A percentile compares a stretch with the other conserved stretches of the same genome.
These are phyloP conservation scores for Temnothorax rugatulus DNA, from an alignment of 2,888 invertebrate genomes.

Conservation along the genomic window DNA sequence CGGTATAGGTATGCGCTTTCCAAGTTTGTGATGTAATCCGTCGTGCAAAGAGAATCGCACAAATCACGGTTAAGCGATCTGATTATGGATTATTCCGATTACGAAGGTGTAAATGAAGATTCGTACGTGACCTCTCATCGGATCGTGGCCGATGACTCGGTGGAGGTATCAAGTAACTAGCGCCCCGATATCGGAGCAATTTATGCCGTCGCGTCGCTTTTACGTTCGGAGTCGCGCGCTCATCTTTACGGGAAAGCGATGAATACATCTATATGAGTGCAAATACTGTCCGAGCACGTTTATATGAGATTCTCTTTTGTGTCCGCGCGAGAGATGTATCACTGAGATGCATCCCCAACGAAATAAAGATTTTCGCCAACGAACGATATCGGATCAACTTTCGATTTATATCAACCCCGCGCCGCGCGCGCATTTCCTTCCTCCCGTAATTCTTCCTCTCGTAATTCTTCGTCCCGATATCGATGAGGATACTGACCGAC, in stretches of 20 bases:
- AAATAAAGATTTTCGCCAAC: constrained; percentile 34
- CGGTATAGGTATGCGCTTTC: background rate
- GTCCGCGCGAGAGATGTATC: constrained; percentile 44
- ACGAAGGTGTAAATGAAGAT: constrained; percentile 67
- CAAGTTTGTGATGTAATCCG: constrained; percentile 6
- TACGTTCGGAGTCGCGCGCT: constrained; percentile 28
- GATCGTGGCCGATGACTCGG: constrained; percentile 67
- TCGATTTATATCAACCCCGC: constrained; percentile 36
- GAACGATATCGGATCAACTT: constrained; percentile 32
- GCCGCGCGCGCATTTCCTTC: constrained; percentile 32
- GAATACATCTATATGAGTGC: constrained; percentile 14
- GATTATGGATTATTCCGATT: constrained; percentile 61
- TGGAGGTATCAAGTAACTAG: constrained; percentile 67
- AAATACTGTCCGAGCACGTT: constrained; percentile 44
- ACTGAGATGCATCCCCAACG: background rate
- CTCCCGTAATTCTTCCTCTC: background rate
- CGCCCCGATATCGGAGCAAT: constrained; percentile 58
- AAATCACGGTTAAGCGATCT: constrained; percentile 47
- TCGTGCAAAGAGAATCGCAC: constrained; percentile 13
- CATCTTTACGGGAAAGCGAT: constrained; percentile 37
- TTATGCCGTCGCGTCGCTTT: constrained; percentile 58
- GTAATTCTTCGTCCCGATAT: constrained; percentile 50
- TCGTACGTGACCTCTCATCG: constrained; percentile 78
- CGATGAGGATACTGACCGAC: constrained; percentile 59
- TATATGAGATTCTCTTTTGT: background rate